Base-by-base conservation (phyloP, 2,113 vertebrate genomes). In the Siniperca knerii region DNA sequence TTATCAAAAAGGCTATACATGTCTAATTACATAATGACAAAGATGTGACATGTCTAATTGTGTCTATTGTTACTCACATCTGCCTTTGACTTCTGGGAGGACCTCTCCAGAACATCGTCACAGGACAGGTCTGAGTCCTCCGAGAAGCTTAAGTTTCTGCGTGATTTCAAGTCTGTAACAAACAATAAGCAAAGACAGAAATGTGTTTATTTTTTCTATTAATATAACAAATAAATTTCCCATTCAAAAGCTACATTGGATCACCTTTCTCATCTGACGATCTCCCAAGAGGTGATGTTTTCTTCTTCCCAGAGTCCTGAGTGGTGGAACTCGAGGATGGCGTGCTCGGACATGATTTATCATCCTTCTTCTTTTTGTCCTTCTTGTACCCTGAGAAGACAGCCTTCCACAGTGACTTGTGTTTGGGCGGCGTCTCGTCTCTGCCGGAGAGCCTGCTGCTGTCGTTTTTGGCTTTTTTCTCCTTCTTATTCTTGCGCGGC, bases 111-210 rank as follows among this genome's bases (percentile, higher is more conserved):
- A 78, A 99, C 87, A 21, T 99, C 98, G 0, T 99, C 98, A 4
- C 97, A 99, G 86, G 98, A 99, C 72, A 99, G 96, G 92, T 99
- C 98, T 0, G 98, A 99, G 81, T 99, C 98, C 87, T 99, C 98
- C 0, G 98, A 99, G 93, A 98, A 98, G 87, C 98, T 99, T 87
- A 98, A 73, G 88, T 98, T 98, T 33, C 96, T 96, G 20, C 97
- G 96, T 0, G 98, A 93, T 80, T 97, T 97, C 86, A 97, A 85
- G 89, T 98, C 98, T 99, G 92, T n/a, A 72, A 62, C 21, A 35
- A 65, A 78, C 21, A 60, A 52, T 0, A 72, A 76, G 40, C 6
- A 65, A 44, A 80, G 9, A 52, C 3, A 40, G 18, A 1, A 29
- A n/a, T 58, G 12, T 21, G 1, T 11, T 33, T 4, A 9, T 1